Base-by-base conservation (phyloP, 1,140 invertebrate genomes). In the Mylabris phalerata region DNA sequence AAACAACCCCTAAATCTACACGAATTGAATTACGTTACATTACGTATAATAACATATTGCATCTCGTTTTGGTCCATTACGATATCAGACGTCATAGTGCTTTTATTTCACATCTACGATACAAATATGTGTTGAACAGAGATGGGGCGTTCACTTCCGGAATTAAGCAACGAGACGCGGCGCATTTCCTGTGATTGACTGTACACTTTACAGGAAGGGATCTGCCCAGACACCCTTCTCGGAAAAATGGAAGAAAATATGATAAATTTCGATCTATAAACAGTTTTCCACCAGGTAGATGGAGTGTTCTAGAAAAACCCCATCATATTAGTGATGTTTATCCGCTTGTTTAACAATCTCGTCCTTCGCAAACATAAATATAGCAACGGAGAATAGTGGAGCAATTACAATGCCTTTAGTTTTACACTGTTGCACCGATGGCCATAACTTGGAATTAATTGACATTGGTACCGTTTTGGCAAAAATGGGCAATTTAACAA, bases 151-250 rank as follows among this genome's bases (percentile, higher is more conserved):
- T 49, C 63, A 65, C 63, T 65, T 65, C 63, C 63, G 61, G 61
- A 63, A 65, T 65, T 65, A 63, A 63, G 58, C 63, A 65, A 61
- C 63, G 63, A 63, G 57, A 57, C 55, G 55, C 58, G 63, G 55
- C 58, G 61, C 63, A 65, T 61, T 65, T 61, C 61, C 61, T 59
- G 63, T 65, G 61, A 65, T 65, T 54, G 51, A 54, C 51, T 54
- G 51, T 45, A 32, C 7, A 32, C 2, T 32, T 7, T 7, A 19
- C 19, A 19, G 7, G 32, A 32, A 32, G 32, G 32, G 32, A 32
- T 32, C 32, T 19, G 19, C 19, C 19, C 13, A 13, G 13, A 32
- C 7, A 1, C 3, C 7, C 27, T 32, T 32, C 32, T 5, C 7
- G 4, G 32, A 32, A 32, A 32, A 5, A 32, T 32, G 1, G 7